Percentiles rank a stretch among this genome's conserved stretches.
phyloP scores from a whole-genome alignment of 2,797 vertebrate genomes.

The Coendou prehensilis region DNA sequence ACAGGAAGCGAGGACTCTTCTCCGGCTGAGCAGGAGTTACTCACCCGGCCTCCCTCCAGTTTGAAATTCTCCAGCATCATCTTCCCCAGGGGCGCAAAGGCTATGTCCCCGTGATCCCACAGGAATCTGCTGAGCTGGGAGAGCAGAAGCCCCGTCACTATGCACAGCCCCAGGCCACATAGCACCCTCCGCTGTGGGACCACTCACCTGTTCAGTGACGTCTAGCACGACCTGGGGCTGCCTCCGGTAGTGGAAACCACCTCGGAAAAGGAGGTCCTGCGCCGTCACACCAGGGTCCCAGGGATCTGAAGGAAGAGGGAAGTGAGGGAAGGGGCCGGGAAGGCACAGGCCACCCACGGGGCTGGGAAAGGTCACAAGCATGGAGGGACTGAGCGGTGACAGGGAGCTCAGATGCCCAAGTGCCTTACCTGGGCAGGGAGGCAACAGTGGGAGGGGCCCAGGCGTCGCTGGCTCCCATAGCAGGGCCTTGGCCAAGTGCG shows the following conservation, averaged over 20 bases:
- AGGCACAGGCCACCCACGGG: not conserved
- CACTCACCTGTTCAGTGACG: constrained; percentile 79
- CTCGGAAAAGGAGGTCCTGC: constrained; percentile 80
- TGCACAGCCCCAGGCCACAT: rapidly evolving
- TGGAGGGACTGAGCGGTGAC: not conserved
- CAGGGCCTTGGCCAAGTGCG: not conserved
- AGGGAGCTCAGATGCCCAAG: not conserved
- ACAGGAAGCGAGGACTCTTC: not conserved
- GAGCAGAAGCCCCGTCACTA: not conserved
- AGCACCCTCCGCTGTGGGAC: rapidly evolving
- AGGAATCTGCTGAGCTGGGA: constrained; percentile 87
- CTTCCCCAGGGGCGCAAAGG: constrained; percentile 88
- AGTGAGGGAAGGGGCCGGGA: not conserved
- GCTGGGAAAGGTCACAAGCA: not conserved
- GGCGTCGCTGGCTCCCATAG: constrained; percentile 70
- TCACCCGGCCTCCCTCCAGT: constrained; percentile 85
- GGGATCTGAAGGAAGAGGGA: constrained; percentile 61
- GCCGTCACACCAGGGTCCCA: constrained; percentile 80
- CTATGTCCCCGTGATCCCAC: constrained; percentile 88
- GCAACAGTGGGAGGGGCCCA: constrained; percentile 81
- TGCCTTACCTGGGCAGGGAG: constrained; percentile 72
- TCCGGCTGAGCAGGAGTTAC: rapidly evolving
- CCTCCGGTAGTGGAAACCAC: constrained; percentile 34
- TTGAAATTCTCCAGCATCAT: constrained; percentile 89
- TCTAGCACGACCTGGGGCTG: constrained; percentile 67